phyloP scores from a whole-genome alignment of 2,888 invertebrate species.

The Trissolcus japonicus region DNA sequence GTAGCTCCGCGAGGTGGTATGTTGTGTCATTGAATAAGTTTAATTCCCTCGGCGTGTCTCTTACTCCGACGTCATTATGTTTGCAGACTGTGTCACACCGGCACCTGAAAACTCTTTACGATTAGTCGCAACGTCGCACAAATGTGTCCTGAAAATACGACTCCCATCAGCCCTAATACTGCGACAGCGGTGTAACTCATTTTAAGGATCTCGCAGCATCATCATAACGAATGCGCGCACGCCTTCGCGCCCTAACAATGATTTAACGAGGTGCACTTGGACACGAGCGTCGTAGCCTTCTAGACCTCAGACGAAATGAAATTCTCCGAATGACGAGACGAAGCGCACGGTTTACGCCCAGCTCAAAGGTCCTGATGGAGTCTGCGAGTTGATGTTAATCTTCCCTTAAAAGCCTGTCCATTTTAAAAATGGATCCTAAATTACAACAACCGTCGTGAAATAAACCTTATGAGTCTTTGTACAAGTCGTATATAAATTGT shows the following conservation, averaged over 20 bases:
- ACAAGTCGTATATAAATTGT: too few species aligned
- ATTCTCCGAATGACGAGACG: constrained; percentile 23
- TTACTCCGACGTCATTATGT: constrained; percentile 31
- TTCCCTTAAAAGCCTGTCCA: constrained; percentile 5
- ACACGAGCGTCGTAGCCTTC: constrained; percentile 1
- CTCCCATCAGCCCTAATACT: constrained; percentile 21
- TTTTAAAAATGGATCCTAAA: not conserved
- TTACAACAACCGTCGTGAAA: too few species aligned
- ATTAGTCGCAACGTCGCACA: constrained; percentile 16
- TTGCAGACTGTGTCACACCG: constrained; percentile 26
- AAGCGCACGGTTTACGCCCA: not conserved
- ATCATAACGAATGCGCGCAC: constrained; percentile 30
- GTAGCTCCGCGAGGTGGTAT: constrained; percentile 18
- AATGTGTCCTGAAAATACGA: constrained; percentile 30
- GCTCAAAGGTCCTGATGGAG: not conserved
- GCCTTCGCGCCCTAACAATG: constrained; percentile 28
- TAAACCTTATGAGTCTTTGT: too few species aligned
- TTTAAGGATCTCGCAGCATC: constrained; percentile 3
- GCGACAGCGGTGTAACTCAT: constrained; percentile 21
- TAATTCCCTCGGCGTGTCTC: constrained; percentile 25
- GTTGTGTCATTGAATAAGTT: constrained; percentile 43
- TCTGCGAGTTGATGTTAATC: constrained; percentile 20
- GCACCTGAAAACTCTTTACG: constrained; percentile 37
- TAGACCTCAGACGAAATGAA: constrained; percentile 18
- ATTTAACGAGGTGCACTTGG: constrained; percentile 35